Percentiles rank a stretch among this genome's conserved stretches.
Evolutionary conservation across 2,888 invertebrate genomes (phyloP).

Genomic region (Synanthedon formicaeformis): DNA sequence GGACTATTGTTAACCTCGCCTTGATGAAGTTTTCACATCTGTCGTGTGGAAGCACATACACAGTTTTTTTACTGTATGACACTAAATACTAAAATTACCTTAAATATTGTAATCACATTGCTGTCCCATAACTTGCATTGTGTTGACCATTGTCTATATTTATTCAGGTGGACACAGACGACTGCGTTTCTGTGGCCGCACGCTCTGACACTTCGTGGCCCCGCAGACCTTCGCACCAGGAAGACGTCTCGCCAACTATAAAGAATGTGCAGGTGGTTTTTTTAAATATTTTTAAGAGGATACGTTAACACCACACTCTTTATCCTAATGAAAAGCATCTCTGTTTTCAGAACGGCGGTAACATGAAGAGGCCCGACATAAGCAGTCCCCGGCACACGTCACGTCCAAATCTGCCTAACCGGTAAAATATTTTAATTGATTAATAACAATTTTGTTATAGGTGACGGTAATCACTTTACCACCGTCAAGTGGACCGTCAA

Average conservation of each 20-base stretch:
- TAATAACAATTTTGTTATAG: too few species aligned
- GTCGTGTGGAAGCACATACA: too few species aligned
- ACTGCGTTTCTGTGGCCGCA: conserved; percentile 75
- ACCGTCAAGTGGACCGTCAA: too few species aligned
- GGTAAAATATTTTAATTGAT: conserved; percentile 18
- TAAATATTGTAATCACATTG: too few species aligned
- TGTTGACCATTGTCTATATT: too few species aligned
- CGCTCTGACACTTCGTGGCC: conserved; percentile 83
- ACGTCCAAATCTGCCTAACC: conserved; percentile 33
- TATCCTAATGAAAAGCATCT: too few species aligned
- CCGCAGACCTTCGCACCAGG: conserved; percentile 49
- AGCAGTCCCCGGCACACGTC: conserved; percentile 46
- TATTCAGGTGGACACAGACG: conserved; percentile 70
- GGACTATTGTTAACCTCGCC: too few species aligned
- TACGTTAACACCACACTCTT: neutral
- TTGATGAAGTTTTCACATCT: too few species aligned
- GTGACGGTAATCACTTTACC: too few species aligned
- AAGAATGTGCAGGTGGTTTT: conserved; percentile 16
- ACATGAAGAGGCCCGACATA: conserved; percentile 35
- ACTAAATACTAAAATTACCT: too few species aligned
- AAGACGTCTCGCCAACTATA: conserved; percentile 28
- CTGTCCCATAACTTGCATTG: too few species aligned
- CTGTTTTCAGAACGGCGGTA: conserved; percentile 17
- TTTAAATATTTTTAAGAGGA: neutral
- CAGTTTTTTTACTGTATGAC: too few species aligned